These are phyloP conservation scores for Standfussiana lucernea DNA, from an alignment of 2,888 invertebrate genomes.

Conservation along the genomic window DNA sequence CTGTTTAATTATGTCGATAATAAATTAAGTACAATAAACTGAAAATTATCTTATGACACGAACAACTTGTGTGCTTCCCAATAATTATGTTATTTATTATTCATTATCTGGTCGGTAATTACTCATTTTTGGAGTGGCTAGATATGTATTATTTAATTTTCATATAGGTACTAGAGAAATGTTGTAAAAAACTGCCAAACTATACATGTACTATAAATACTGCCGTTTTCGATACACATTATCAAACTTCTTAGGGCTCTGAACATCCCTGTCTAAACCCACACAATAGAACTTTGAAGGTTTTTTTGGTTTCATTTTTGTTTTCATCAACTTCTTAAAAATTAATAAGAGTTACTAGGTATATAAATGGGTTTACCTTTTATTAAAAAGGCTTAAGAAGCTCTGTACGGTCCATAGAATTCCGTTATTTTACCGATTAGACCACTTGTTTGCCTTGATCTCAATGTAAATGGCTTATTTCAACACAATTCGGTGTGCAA, in stretches of 20 bases:
- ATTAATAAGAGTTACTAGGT: too few species aligned
- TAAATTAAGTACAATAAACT: neutral
- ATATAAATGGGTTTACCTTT: neutral
- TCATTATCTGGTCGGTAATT: slow-evolving; percentile 11
- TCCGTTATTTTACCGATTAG: slow-evolving; percentile 21
- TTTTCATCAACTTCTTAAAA: too few species aligned
- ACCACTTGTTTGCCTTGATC: slow-evolving; percentile 22
- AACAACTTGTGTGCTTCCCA: neutral
- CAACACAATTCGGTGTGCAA: slow-evolving; percentile 48
- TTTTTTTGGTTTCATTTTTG: too few species aligned
- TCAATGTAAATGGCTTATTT: slow-evolving; percentile 38
- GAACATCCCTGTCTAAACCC: neutral
- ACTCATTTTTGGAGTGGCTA: neutral
- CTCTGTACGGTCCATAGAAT: neutral
- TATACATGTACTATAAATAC: too few species aligned
- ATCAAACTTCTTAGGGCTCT: neutral
- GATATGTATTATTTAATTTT: neutral
- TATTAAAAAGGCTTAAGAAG: neutral
- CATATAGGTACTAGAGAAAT: neutral
- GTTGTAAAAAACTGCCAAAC: neutral
- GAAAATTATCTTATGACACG: slow-evolving; percentile 17
- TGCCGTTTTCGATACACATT: neutral
- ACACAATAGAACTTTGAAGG: neutral
- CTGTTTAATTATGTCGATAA: neutral
- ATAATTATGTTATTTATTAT: slow-evolving; percentile 12